Evolutionary conservation across 92 coral and sea anemone species (phyloP), one percentile per base, ranked within the genome.

Genomic region (Epizoanthus scotinus): DNA sequence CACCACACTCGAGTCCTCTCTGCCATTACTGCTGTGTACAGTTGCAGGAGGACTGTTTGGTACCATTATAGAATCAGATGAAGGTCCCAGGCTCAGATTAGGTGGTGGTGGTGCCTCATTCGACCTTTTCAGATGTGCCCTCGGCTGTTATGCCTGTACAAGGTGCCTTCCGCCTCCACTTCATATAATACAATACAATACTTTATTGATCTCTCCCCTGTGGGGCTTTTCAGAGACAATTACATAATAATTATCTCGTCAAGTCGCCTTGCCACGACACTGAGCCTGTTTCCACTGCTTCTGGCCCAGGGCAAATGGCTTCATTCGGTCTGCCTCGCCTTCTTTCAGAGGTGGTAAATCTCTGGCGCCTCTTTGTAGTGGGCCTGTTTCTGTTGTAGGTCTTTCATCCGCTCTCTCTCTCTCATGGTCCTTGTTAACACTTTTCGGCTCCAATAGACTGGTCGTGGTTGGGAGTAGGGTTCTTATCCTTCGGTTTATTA

Each of bases 121-220:
- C 27, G 60, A 70, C 8, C 28, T 70, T 70, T 59, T 70, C 50
- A 81, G 58, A 31, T 86, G 86, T 40, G 34, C 53, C 78, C n/a
- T n/a, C n/a, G n/a, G n/a, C 90, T 82, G 65, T 86, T 82, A 0
- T 66, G 75, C 42, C 86, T 86, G 62, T 64, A 72, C 0, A 70
- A 2, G 36, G 79, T 65, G 2, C 77, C 79, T 13, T 25, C 75
- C 22, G 82, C 21, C 15, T 73, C 74, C 2, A 83, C 82, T 63
- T 73, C 74, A 63, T 50, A 63, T 21, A 73, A 83, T n/a, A n/a
- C n/a, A n/a, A n/a, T n/a, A n/a, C n/a, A n/a, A n/a, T n/a, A n/a
- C n/a, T n/a, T n/a, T n/a, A n/a, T n/a, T n/a, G n/a, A n/a, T n/a
- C n/a, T n/a, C n/a, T n/a, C n/a, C n/a, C n/a, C n/a, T n/a, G n/a